These are phyloP conservation scores for Perithous albicinctus DNA, from an alignment of 2,888 invertebrate species.

Conservation along the genomic window DNA sequence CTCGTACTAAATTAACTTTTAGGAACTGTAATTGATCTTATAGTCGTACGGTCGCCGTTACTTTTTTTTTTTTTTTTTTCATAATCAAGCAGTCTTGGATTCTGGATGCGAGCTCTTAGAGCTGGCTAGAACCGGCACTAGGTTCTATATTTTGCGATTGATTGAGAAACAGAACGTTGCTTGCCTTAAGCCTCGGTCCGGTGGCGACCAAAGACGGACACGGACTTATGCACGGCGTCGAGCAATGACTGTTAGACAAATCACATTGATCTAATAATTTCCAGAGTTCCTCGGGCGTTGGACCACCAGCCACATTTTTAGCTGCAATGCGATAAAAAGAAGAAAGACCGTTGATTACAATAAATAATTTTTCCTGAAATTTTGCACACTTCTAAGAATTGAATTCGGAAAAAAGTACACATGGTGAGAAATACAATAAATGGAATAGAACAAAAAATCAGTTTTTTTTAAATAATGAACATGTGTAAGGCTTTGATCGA, in stretches of 20 bases:
- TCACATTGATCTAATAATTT: conserved; percentile 97
- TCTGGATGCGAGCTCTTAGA: conserved; percentile 63
- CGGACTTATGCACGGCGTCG: conserved; percentile 92
- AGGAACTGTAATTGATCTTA: conserved; percentile 69
- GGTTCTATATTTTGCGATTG: conserved; percentile 84
- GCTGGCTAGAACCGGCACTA: conserved; percentile 76
- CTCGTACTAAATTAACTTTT: conserved; percentile 40
- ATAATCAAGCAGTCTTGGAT: conserved; percentile 43
- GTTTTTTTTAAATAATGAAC: no score
- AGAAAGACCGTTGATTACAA: no score
- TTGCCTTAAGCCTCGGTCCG: conserved; percentile 86
- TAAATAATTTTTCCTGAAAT: no score
- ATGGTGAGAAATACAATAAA: no score
- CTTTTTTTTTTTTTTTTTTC: conserved; percentile 36
- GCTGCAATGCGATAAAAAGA: conserved; percentile 82
- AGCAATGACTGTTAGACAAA: conserved; percentile 91
- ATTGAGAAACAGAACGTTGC: conserved; percentile 88
- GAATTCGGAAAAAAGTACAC: no score
- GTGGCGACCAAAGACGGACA: conserved; percentile 87
- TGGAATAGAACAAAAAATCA: no score
- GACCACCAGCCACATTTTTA: conserved; percentile 92
- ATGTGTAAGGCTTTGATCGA: no score
- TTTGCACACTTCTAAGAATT: no score
- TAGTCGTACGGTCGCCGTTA: conserved; percentile 24
- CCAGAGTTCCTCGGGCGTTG: conserved; percentile 95